Base-by-base conservation (phyloP, 2,113 vertebrate species). In the Atractosteus spatula region DNA sequence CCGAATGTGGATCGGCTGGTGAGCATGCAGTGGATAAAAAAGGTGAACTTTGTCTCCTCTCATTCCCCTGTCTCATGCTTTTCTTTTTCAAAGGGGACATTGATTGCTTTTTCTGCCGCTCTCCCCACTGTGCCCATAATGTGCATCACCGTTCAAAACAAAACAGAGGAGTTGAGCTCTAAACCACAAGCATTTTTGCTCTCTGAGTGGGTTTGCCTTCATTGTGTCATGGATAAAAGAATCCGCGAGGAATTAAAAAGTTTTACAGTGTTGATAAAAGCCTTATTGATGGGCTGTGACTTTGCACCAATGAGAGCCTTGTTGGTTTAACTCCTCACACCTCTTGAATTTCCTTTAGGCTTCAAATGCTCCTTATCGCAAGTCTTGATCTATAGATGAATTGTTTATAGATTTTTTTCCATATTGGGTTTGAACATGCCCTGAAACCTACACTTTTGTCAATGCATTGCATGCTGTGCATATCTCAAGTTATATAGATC, bases 131-230 rank as follows among this genome's bases (percentile, higher is more conserved):
- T 85, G 76, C 80, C 86, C 78, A 80, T 82, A 83, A 55, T 54
- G 81, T 83, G 78, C 72, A 56, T 64, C 67, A 69, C 55, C 62
- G 73, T 64, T 69, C 17, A 64, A 17, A 41, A 78, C 68, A 72
- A 68, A 12, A 65, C 80, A 76, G 75, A 77, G 76, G 3, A 71
- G 78, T 82, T 84, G 76, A 74, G 76, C 78, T 76, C 68, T 79
- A 88, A 84, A 87, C 86, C 89, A 86, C 85, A 86, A 80, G 80
- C 91, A 88, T 81, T 93, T 87, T 88, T 88, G 87, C 85, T 85
- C 79, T 86, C 83, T 82, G 78, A 84, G 81, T 77, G 71, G 86
- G 78, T 82, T 87, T 85, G 74, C 85, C 79, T 83, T 81, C 75
- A 81, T 87, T 83, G 83, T 89, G 78, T 84, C 72, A 78, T 76